Conservation (phyloP, 2,797 vertebrate species). For the Ispidina picta region DNA sequence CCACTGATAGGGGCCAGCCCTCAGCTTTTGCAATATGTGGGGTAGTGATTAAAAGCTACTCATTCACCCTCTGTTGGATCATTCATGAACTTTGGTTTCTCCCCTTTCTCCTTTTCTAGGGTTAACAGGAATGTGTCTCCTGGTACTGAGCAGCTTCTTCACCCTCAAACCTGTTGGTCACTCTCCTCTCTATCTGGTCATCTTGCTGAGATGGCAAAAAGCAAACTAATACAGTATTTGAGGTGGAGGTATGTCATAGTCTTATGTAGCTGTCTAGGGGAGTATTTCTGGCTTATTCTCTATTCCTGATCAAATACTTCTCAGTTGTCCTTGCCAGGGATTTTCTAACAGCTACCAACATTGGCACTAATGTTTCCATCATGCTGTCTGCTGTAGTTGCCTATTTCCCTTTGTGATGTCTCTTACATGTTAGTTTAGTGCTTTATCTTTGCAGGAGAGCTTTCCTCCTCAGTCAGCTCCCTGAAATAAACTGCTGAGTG, state of each 20-base stretch:
- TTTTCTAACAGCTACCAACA: background rate
- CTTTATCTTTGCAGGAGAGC: background rate
- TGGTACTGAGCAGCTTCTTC: background rate
- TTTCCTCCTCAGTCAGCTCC: background rate
- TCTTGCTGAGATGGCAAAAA: background rate
- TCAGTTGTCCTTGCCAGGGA: background rate
- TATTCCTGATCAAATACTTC: background rate
- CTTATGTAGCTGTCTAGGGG: fast-evolving
- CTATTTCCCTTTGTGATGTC: background rate
- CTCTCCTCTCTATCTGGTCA: background rate
- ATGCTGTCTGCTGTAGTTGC: fast-evolving
- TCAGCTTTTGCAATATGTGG: background rate
- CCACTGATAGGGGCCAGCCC: background rate
- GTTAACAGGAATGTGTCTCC: background rate
- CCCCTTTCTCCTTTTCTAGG: background rate
- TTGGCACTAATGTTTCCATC: background rate
- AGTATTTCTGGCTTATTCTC: background rate
- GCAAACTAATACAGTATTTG: background rate
- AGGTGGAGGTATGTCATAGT: background rate
- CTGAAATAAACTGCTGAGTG: background rate
- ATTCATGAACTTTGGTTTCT: background rate
- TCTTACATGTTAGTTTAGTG: background rate
- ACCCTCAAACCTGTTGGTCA: background rate
- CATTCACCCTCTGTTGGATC: background rate
- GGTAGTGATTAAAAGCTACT: background rate